Evolutionary conservation across 2,797 vertebrate genomes (phyloP).

Genomic region (Margarornis squamiger): DNA sequence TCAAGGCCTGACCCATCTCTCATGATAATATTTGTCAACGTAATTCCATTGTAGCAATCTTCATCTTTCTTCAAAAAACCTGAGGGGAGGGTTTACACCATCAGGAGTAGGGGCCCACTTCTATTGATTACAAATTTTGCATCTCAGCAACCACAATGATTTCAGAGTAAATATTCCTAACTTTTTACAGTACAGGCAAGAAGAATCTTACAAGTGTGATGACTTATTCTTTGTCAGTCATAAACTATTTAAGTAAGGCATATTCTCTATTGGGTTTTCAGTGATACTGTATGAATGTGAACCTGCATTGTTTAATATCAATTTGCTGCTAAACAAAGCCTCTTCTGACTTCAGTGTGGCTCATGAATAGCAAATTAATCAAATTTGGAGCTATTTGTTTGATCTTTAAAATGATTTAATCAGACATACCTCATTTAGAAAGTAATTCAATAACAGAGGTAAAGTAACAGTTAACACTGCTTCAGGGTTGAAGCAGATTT

Average conservation of each 20-base stretch:
- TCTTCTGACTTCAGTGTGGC: conserved; percentile 2
- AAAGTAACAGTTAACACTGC: conserved; percentile 29
- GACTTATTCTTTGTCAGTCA: neutral
- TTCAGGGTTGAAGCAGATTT: neutral
- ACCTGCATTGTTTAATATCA: conserved; percentile 21
- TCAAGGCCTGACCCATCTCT: neutral
- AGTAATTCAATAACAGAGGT: conserved; percentile 47
- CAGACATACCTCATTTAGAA: conserved; percentile 23
- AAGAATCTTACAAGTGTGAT: neutral
- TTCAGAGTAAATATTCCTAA: neutral
- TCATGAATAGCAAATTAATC: conserved; percentile 52
- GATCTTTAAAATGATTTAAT: conserved; percentile 38
- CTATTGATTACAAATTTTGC: neutral
- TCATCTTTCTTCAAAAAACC: neutral
- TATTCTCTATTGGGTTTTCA: neutral
- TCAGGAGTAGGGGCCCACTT: neutral
- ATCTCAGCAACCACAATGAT: neutral
- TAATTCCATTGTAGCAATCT: neutral
- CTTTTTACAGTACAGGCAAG: neutral
- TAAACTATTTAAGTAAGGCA: neutral
- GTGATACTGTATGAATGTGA: neutral
- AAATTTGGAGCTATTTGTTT: conserved; percentile 27
- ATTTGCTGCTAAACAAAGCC: conserved; percentile 35
- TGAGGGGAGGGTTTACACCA: neutral
- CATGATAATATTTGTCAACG: neutral